Base-by-base conservation (phyloP, 2,113 vertebrate species). In the Petroica traversi region DNA sequence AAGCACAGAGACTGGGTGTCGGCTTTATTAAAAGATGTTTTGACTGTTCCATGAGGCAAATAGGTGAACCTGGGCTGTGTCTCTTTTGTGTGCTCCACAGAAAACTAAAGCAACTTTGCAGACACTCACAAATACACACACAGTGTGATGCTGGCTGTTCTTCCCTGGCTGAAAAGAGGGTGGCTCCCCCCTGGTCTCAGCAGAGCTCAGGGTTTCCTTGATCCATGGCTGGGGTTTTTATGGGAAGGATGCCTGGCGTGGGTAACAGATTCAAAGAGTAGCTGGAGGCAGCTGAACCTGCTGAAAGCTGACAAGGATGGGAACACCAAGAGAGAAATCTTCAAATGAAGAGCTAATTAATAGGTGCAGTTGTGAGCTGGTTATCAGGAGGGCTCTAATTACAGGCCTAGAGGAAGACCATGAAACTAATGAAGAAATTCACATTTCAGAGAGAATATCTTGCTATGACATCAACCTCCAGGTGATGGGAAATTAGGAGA, bases 31-130 rank as follows among this genome's bases (percentile, higher is more conserved):
- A 71, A 69, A 90, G 83, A 75, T 95, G 75, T 95, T 97, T 96
- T 97, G 97, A 97, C 80, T 95, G 55, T 43, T 95, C 43, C 86
- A 83, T 92, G 93, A 97, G 85, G 92, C 87, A 96, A 96, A 88
- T 41, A 96, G 49, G 64, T 73, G 64, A 96, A 74, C 34, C n/a
- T 52, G 58, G 69, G 85, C 91, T 22, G 1, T 55, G 16, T 33
- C 41, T 82, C 61, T 88, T 82, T 51, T 23, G 41, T 69, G 2
- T 12, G 38, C 55, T 87, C 43, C 11, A 1, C 0, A 1, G 66
- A 71, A 85, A 83, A 93, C 77, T 62, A 74, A 93, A 92, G 48
- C 46, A 80, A 74, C 59, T 92, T 45, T 12, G 28, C 55, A 91
- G 72, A 58, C 28, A 31, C 24, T n/a, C 67, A 36, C 26, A 71